Evolutionary conservation across 2,888 invertebrate genomes (phyloP).

Genomic region (Tachina lurida): DNA sequence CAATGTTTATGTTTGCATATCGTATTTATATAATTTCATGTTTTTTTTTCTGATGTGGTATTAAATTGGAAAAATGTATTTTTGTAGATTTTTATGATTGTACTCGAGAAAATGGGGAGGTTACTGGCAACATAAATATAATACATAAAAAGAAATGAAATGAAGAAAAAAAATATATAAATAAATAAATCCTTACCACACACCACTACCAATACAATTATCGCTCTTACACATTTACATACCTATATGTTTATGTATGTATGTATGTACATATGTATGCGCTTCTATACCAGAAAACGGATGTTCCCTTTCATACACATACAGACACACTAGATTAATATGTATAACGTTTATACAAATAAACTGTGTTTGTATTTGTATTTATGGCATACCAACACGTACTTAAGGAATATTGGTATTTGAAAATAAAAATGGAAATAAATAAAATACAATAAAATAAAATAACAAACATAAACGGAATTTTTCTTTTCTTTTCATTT

Average conservation of each 20-base stretch:
- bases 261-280: neutral
- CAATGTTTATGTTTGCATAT: constrained; percentile 68
- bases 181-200: constrained; percentile 69
- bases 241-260: neutral
- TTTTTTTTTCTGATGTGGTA: constrained; percentile 53
- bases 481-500: constrained; percentile 45
- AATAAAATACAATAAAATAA: constrained; percentile 66
- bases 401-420: constrained; percentile 71
- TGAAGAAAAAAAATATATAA: constrained; percentile 33
- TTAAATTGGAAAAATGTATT: constrained; percentile 64
- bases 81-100: constrained; percentile 66
- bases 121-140: constrained; percentile 24
- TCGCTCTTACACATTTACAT: constrained; percentile 36
- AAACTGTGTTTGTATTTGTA: constrained; percentile 52
- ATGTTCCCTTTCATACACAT: neutral
- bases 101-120: constrained; percentile 55
- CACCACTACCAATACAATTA: constrained; percentile 64
- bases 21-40: constrained; percentile 48
- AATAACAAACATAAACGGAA: constrained; percentile 69
- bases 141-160: constrained; percentile 4
- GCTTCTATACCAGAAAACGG: neutral
- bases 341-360: constrained; percentile 76
- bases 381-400: constrained; percentile 72
- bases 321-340: constrained; percentile 71
- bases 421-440: constrained; percentile 70